Evolutionary conservation across 1,140 invertebrate genomes (phyloP).

Genomic region (Lepidurus packardi): DNA sequence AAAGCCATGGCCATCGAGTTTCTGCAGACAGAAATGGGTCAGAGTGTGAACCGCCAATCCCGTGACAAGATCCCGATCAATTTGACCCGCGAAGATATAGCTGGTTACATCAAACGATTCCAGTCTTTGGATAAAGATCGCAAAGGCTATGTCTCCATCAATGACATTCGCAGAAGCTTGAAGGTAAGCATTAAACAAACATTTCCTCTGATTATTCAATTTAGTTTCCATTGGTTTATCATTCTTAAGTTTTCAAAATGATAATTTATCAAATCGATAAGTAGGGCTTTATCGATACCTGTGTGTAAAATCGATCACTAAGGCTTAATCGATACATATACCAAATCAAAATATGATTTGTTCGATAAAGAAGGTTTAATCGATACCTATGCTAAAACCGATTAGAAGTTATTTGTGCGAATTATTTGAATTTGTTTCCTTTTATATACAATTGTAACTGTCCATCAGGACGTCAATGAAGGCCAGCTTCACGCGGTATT

Average conservation of each 20-base stretch:
- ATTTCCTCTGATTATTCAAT: constrained; percentile 12
- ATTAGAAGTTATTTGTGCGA: background rate
- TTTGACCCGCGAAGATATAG: constrained; percentile 89
- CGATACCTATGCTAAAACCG: background rate
- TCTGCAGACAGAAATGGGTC: constrained; percentile 92
- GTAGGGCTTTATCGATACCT: background rate
- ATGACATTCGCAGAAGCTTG: constrained; percentile 87
- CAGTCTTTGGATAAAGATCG: constrained; percentile 89
- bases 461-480: constrained; percentile 50
- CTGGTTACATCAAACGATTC: constrained; percentile 90
- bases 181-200: constrained; percentile 60
- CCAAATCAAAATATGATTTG: no score
- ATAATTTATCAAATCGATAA: background rate
- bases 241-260: background rate
- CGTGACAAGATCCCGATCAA: constrained; percentile 83
- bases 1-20: constrained; percentile 73
- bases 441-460: constrained; percentile 40
- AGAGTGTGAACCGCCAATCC: constrained; percentile 81
- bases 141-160: constrained; percentile 96
- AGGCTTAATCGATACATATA: background rate
- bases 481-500: constrained; percentile 59
- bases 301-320: background rate
- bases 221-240: background rate
- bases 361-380: no score
- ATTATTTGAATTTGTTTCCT: background rate